These are phyloP conservation scores for Tachypleus tridentatus DNA, from an alignment of 1,140 invertebrate species.

Conservation along the genomic window DNA sequence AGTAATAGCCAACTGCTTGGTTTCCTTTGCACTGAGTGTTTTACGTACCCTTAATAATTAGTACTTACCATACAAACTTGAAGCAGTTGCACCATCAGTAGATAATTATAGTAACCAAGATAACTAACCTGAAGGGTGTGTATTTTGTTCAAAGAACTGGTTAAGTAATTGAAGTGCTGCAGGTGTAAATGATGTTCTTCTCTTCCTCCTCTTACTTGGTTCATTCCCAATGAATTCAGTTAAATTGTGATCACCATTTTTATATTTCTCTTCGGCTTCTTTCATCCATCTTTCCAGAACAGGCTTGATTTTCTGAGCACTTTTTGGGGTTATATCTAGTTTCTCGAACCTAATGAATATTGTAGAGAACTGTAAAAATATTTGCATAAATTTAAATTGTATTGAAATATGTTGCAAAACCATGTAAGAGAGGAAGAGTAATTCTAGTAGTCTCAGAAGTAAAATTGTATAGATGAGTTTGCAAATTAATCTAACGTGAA, in stretches of 20 bases:
- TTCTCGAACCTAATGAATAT: slow-evolving; percentile 80
- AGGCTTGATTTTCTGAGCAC: slow-evolving; percentile 97
- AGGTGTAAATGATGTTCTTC: slow-evolving; percentile 91
- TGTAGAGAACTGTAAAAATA: slow-evolving; percentile 14
- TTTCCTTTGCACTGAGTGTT: no score
- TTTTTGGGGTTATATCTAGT: slow-evolving; percentile 97
- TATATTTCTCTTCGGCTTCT: slow-evolving; percentile 87
- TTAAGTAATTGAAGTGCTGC: slow-evolving; percentile 89
- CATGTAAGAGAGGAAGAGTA: no score
- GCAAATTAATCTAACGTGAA: no score
- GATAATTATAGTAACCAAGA: neutral
- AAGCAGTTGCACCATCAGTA: no score
- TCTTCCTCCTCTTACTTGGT: slow-evolving; percentile 89
- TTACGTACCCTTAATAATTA: no score
- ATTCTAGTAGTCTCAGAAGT: no score
- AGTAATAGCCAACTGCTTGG: no score
- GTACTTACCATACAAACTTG: neutral
- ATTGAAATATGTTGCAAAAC: neutral
- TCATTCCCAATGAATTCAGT: slow-evolving; percentile 93
- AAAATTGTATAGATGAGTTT: no score
- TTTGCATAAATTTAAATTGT: slow-evolving; percentile 2
- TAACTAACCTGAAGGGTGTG: slow-evolving; percentile 84
- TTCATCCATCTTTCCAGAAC: slow-evolving; percentile 97
- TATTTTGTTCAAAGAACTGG: slow-evolving; percentile 90
- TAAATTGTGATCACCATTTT: slow-evolving; percentile 73